These are phyloP conservation scores for Pristionchus pacificus DNA, from an alignment of 1,140 invertebrate species.

Conservation along the genomic window DNA sequence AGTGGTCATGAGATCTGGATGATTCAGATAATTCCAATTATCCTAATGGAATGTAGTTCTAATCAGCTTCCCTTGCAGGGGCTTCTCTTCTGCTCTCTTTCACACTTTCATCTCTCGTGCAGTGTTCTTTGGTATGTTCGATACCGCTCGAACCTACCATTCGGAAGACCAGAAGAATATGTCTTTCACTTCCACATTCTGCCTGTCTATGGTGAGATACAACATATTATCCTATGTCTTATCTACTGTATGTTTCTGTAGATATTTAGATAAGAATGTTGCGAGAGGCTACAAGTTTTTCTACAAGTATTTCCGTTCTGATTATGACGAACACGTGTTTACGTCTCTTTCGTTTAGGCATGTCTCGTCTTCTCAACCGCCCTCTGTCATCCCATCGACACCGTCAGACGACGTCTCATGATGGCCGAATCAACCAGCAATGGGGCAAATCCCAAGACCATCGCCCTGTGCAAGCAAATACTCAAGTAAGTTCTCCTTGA, in stretches of 20 bases:
- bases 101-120: conserved; percentile 58
- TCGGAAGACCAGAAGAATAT: conserved; percentile 37
- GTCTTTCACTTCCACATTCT: conserved; percentile 39
- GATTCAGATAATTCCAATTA: no score
- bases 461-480: conserved; percentile 42
- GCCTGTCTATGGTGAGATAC: conserved; percentile 41
- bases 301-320: background rate
- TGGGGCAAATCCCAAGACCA: conserved; percentile 38
- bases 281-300: no score
- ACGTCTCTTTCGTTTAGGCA: conserved; percentile 30
- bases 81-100: conserved; percentile 55
- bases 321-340: background rate
- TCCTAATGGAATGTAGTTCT: no score
- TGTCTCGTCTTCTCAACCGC: conserved; percentile 43
- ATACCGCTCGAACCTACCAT: conserved; percentile 42
- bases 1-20: no score
- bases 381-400: conserved; percentile 49
- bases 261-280: no score
- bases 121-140: conserved; percentile 59
- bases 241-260: no score
- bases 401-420: conserved; percentile 47
- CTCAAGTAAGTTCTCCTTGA: conserved; percentile 17
- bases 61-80: no score
- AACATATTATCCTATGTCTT: no score
- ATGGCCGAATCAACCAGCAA: conserved; percentile 40